Evolutionary conservation across 2,113 vertebrate species (phyloP).

Genomic region (Ginglymostoma cirratum): DNA sequence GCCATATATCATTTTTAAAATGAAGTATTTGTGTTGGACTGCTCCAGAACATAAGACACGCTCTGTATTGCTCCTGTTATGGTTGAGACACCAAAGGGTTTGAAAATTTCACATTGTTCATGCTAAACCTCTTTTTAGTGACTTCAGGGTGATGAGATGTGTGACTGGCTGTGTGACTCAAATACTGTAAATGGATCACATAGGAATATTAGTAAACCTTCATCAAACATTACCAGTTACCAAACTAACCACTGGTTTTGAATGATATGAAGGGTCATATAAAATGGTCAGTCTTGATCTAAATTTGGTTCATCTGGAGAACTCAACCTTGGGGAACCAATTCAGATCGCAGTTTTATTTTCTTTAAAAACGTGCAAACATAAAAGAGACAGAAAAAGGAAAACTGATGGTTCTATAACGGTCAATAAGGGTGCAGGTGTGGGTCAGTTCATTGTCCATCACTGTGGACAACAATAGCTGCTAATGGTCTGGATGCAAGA

Average conservation of each 20-base stretch:
- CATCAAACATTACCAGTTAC: background rate
- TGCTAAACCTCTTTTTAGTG: background rate
- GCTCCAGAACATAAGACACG: background rate
- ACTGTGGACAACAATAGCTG: background rate
- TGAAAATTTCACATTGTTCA: background rate
- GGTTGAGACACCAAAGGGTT: background rate
- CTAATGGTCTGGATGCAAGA: background rate
- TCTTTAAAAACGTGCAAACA: background rate
- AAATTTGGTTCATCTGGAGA: background rate
- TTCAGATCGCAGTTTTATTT: background rate
- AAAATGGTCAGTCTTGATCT: background rate
- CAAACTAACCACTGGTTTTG: background rate
- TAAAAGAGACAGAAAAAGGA: background rate
- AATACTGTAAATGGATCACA: background rate
- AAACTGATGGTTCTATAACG: background rate
- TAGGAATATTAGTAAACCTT: background rate
- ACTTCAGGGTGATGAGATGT: background rate
- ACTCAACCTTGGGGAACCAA: background rate
- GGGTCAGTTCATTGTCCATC: background rate
- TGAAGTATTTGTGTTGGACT: slow-evolving; percentile 21
- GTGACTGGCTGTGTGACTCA: background rate
- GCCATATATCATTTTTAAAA: slow-evolving; percentile 9
- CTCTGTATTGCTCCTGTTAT: background rate
- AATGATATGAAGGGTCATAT: background rate
- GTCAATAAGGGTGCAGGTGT: background rate